Percentiles rank a stretch among this genome's conserved stretches.
Conservation (phyloP, 2,113 vertebrate species). For the Saguinus midas region DNA sequence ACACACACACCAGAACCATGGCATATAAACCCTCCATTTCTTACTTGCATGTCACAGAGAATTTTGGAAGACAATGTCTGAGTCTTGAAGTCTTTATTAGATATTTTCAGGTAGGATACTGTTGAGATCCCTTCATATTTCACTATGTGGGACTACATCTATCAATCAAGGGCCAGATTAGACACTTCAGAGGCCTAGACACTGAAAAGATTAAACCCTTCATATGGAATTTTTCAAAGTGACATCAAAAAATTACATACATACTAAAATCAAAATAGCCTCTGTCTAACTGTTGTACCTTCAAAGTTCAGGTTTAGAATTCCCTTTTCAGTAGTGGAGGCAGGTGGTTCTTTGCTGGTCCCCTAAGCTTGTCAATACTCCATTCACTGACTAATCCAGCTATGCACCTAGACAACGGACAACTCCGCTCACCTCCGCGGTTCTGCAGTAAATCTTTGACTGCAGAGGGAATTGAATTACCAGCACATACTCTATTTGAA, state of each 20-base stretch:
- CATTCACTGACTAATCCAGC: neutral
- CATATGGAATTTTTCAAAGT: conserved; percentile 13
- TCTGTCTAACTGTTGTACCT: neutral
- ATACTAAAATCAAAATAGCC: neutral
- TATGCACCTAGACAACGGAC: neutral
- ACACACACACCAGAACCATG: neutral
- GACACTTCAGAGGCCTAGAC: neutral
- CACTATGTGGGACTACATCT: neutral
- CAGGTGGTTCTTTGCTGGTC: neutral
- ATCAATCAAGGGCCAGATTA: neutral
- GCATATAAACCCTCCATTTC: neutral
- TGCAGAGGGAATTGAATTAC: neutral
- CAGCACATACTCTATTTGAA: neutral
- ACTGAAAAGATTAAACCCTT: neutral
- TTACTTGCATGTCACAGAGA: neutral
- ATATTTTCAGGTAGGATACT: neutral
- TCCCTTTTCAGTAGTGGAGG: neutral
- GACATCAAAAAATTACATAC: neutral
- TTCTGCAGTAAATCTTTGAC: neutral
- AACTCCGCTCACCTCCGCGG: neutral
- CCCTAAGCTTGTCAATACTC: neutral
- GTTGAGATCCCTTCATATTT: neutral
- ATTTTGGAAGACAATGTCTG: neutral
- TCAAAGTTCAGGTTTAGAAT: neutral
- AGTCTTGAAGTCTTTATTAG: neutral